These are phyloP conservation scores for Brevimyrus niger DNA, from an alignment of 2,113 vertebrate genomes.

Conservation along the genomic window DNA sequence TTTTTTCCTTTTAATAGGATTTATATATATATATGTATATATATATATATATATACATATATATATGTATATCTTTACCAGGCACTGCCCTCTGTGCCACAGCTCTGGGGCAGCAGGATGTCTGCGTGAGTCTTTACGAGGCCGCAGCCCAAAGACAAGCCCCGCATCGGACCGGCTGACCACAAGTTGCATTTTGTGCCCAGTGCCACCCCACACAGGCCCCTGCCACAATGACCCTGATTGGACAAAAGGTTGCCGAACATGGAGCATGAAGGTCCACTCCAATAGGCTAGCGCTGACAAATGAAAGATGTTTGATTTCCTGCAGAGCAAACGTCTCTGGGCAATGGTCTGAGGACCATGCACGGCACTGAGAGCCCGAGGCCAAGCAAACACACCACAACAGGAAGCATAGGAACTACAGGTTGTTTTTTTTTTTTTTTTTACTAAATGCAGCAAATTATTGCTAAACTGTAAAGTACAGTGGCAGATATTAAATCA, in stretches of 20 bases:
- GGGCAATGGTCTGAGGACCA: not conserved
- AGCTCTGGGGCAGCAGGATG: not conserved
- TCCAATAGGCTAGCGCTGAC: not conserved
- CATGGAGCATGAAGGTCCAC: not conserved
- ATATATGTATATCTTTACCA: not conserved
- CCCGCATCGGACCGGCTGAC: not conserved
- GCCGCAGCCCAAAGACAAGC: not conserved
- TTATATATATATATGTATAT: not conserved
- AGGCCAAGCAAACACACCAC: not conserved
- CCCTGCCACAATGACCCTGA: not conserved
- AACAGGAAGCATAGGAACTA: not conserved
- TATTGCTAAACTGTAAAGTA: slow-evolving; percentile 54
- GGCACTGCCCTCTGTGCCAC: not conserved
- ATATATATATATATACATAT: not conserved
- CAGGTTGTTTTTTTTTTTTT: not conserved
- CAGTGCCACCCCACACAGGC: not conserved
- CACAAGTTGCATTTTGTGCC: not conserved
- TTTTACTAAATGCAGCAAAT: slow-evolving; percentile 27
- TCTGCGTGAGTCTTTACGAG: not conserved
- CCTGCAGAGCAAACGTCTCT: not conserved
- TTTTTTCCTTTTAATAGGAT: not conserved
- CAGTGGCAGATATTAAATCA: slow-evolving; percentile 72
- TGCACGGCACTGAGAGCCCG: not conserved
- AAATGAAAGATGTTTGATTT: not conserved
- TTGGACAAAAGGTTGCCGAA: not conserved